Evolutionary conservation across 37 sponge, comb jelly and placozoan species (phyloP), one percentile per base, ranked within the genome.

Genomic region (Ephydatia muelleri): DNA sequence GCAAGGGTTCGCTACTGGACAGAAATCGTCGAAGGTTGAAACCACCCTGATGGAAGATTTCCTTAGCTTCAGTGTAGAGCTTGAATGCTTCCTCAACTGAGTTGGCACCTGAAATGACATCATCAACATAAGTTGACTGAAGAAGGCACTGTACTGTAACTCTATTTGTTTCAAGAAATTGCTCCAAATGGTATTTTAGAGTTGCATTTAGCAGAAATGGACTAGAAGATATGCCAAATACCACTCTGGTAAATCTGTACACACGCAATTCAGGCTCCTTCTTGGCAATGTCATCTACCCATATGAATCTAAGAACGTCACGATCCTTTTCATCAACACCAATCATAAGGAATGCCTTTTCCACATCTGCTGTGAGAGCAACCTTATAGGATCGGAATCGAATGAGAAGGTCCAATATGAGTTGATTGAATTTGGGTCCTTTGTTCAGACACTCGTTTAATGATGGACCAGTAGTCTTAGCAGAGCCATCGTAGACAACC

Each of bases 181-280:
- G 19, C 48, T 82, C 82, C 49, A 82, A 32, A 27, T 72, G 83
- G 32, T 72, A 57, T 49, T 82, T 64, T 25, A 83, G 27, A 19
- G 84, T 83, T 3, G 84, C 84, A 74, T 73, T 75, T 65, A 83
- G 84, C 29, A 83, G 76, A 38, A 83, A 83, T n/a, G 84, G 84
- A 38, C 84, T 73, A 9, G 76, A 83, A 26, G 74, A 73, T 64
- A 83, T 67, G 22, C 84, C 84, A 32, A 83, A 83, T 33, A 75
- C 76, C 11, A 83, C 84, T 73, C 84, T 73, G 38, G 84, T 37
- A 49, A 83, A 83, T 29, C 84, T n/a, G 68, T 38, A 74, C n/a
- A 32, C 84, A 57, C 38, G 67, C 23, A 83, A 28, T 9, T 83
- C 76, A 12, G 76, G 84, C 13, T 83, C 32, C 23, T 49, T 28